These are phyloP conservation scores for Microhierax caerulescens DNA, from an alignment of 2,797 vertebrate species.

Conservation along the genomic window DNA sequence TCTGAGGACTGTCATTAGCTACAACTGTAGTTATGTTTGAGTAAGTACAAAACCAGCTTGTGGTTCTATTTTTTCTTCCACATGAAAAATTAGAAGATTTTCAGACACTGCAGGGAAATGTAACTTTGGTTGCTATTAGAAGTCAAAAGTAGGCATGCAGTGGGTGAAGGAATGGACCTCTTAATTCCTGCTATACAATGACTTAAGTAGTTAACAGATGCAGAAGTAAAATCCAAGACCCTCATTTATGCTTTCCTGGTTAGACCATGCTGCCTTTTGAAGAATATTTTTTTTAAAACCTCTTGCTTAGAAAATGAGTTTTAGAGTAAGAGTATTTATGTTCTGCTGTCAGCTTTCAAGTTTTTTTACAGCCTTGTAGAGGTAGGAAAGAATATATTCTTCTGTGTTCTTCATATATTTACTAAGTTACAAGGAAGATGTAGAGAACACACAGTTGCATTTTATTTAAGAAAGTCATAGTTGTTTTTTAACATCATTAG, in stretches of 20 bases:
- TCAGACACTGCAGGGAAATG: background rate
- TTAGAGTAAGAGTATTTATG: background rate
- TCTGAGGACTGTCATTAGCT: background rate
- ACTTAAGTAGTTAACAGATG: background rate
- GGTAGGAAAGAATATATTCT: background rate
- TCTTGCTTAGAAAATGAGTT: background rate
- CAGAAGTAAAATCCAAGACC: background rate
- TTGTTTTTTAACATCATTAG: background rate
- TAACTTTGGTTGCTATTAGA: background rate
- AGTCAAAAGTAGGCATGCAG: background rate
- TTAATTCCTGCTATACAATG: background rate
- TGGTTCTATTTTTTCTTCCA: background rate
- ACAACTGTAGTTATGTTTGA: background rate
- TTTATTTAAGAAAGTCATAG: background rate
- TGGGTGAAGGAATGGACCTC: background rate
- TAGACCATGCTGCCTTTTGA: background rate
- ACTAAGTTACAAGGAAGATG: background rate
- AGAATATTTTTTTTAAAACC: background rate
- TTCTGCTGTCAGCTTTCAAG: background rate
- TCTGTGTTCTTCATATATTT: rapidly evolving
- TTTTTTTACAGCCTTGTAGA: rapidly evolving
- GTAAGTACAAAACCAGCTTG: background rate
- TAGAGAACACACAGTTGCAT: background rate
- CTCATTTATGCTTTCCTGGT: rapidly evolving
- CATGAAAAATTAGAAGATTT: background rate